Base-by-base conservation (phyloP, 2,113 vertebrate genomes). In the Etia nguti region DNA sequence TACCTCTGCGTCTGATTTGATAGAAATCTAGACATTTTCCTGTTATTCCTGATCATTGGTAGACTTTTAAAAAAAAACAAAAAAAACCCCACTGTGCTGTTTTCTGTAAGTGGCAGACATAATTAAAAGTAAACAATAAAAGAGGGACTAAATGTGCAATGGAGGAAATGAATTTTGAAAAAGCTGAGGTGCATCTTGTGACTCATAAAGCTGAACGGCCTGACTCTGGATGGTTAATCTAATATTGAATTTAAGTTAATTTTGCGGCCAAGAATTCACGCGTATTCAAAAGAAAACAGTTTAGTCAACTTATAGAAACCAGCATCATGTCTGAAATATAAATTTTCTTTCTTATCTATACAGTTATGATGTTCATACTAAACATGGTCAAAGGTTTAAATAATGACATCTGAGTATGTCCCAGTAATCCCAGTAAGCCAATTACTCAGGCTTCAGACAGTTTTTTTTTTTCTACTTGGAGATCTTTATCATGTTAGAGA, bases 121-220 rank as follows among this genome's bases (percentile, higher is more conserved):
- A 75, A 75, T 26, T 75, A 29, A 75, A 75, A 50, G 16, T 75
- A 75, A 75, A 75, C 24, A 8, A 50, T 50, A 50, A 75, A 75
- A 77, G 24, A 77, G 46, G 43, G 43, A 20, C 4, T 29, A 77
- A 50, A 50, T 75, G 70, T 20, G 70, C 43, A 50, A 20, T 31
- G 3, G 10, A 50, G 43, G 70, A 77, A 50, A 50, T 77, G 1
- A 75, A 48, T 75, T 50, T 75, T 43, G 43, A 29, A 29, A 4
- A 46, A 29, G 70, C 29, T 50, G 6, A 77, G 16, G 43, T 77
- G 6, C 24, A 31, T 77, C 0, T 29, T 50, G 24, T 75, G 24
- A 75, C 70, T 75, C 9, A 75, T 48, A 12, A 29, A 50, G 41
- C 16, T 50, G 70, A 75, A 0, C 70, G 12, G 43, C 24, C 1